phyloP scores from a whole-genome alignment of 2,797 vertebrate genomes.

The Dromococcyx pavoninus region DNA sequence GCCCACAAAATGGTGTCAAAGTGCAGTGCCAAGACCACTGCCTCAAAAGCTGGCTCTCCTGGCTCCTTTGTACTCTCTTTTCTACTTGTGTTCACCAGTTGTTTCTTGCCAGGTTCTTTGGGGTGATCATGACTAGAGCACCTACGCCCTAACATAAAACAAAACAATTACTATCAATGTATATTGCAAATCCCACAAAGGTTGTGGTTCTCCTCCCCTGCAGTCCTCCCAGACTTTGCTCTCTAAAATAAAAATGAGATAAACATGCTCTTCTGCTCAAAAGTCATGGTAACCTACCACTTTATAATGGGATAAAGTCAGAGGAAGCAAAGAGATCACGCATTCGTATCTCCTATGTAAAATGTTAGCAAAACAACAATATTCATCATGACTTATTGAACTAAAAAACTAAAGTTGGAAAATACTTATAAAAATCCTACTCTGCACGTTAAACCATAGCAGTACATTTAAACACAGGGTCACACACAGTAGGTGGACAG shows the following conservation, averaged over 20 bases:
- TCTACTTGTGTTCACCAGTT: conserved; percentile 33
- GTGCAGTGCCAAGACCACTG: conserved; percentile 46
- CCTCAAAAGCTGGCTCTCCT: not conserved
- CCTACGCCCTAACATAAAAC: conserved; percentile 54
- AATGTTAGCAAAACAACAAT: not conserved
- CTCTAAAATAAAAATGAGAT: conserved; percentile 22
- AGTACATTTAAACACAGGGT: not conserved
- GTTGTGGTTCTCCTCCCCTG: conserved; percentile 6
- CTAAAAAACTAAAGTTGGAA: not conserved
- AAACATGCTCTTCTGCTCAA: not conserved
- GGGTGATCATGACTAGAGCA: conserved; percentile 32
- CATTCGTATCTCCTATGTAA: not conserved
- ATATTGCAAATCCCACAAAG: conserved; percentile 32
- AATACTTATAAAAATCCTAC: not conserved
- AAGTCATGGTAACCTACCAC: not conserved
- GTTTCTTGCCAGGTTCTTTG: conserved; percentile 38
- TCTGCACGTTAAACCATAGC: not conserved
- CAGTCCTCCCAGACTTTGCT: not conserved
- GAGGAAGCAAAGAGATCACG: not conserved
- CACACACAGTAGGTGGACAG: not conserved
- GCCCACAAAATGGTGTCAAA: conserved; percentile 12
- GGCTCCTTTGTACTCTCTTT: conserved; percentile 46
- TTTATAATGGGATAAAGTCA: not conserved
- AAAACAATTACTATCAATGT: not conserved
- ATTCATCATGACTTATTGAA: not conserved